Conservation (phyloP, 2,113 vertebrate genomes). For the Balaenoptera acutorostrata region DNA sequence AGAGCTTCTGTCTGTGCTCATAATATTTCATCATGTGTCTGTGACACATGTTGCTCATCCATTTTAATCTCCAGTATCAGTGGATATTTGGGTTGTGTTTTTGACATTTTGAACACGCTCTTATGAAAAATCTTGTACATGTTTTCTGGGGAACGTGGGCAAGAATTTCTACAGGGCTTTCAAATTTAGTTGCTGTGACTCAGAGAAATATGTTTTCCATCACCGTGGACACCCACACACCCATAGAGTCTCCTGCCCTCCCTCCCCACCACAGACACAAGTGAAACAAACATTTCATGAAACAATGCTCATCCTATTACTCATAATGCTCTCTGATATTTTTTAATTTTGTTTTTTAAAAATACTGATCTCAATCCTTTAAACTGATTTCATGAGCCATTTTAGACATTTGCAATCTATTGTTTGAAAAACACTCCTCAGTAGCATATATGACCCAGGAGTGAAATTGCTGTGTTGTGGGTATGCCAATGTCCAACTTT, state of each 20-base stretch:
- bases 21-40: not conserved
- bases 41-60: not conserved
- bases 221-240: not conserved
- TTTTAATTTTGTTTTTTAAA: not conserved
- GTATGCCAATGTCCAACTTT: not conserved
- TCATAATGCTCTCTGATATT: not conserved
- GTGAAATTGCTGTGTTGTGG: not conserved
- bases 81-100: not conserved
- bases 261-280: not conserved
- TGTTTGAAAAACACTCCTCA: not conserved
- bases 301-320: not conserved
- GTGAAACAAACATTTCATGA: not conserved
- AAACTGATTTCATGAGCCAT: not conserved
- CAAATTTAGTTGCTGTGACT: not conserved
- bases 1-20: not conserved
- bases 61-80: not conserved
- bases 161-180: not conserved
- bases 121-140: not conserved
- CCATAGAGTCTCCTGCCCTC: not conserved
- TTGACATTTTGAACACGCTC: not conserved
- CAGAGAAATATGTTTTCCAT: not conserved
- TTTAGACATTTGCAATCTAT: not conserved
- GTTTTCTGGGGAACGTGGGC: not conserved
- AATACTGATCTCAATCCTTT: not conserved
- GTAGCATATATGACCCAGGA: rapidly evolving